A percentile compares a stretch with the other conserved stretches of the same genome.
Conservation (phyloP, 1,140 invertebrate genomes). For the Conopomorpha cramerella region DNA sequence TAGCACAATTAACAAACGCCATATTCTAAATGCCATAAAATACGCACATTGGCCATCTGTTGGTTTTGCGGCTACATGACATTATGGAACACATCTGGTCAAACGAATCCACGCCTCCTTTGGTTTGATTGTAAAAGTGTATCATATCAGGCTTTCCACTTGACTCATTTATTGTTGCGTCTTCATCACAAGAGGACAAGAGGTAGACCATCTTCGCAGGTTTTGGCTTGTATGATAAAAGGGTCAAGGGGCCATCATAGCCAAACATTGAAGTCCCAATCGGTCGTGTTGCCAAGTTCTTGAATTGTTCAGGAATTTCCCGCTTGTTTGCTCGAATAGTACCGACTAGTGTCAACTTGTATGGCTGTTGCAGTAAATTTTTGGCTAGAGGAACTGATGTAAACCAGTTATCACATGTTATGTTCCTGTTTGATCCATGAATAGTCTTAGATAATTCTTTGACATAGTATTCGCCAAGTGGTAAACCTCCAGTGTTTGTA, state of each 20-base stretch:
- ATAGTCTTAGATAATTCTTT: constrained; percentile 13
- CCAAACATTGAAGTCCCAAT: constrained; percentile 18
- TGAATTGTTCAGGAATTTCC: constrained; percentile 22
- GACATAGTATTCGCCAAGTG: constrained; percentile 17
- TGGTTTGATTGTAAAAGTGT: constrained; percentile 8
- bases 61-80: constrained; percentile 15
- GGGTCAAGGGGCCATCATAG: constrained; percentile 21
- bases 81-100: constrained; percentile 8
- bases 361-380: constrained; percentile 14
- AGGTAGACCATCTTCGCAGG: no score
- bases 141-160: constrained; percentile 7
- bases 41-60: no score
- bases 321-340: constrained; percentile 22
- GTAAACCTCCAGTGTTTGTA: constrained; percentile 12
- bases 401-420: constrained; percentile 48
- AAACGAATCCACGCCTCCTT: constrained; percentile 10
- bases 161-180: constrained; percentile 5
- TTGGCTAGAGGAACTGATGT: constrained; percentile 22
- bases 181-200: constrained; percentile 9
- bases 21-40: constrained; percentile 21
- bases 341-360: constrained; percentile 22
- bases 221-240: constrained; percentile 34
- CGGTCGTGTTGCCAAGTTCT: constrained; percentile 8
- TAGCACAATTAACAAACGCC: constrained; percentile 20
- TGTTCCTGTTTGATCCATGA: constrained; percentile 23